Conservation (phyloP, 1,140 invertebrate genomes). For the Plectrocnemia conspersa region DNA sequence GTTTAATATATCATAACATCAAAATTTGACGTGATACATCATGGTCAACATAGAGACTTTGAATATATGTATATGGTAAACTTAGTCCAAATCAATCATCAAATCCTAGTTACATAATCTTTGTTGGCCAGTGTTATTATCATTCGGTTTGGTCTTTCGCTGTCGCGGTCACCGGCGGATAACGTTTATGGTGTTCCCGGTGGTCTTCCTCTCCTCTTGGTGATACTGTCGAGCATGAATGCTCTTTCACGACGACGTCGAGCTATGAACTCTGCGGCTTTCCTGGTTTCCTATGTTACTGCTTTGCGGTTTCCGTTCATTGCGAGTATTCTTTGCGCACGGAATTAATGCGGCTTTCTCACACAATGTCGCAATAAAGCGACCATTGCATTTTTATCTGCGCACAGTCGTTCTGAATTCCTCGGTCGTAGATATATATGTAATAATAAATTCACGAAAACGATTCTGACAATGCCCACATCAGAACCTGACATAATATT, state of each 20-base stretch:
- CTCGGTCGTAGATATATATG: no score
- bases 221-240: neutral
- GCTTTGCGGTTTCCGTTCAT: neutral
- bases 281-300: neutral
- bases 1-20: no score
- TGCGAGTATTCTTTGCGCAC: neutral
- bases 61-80: neutral
- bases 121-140: neutral
- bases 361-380: no score
- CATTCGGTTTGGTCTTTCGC: neutral
- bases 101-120: neutral
- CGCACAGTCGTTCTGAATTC: no score
- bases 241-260: neutral
- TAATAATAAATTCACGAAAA: no score
- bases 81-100: neutral
- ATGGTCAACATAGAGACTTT: no score
- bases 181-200: slow-evolving; percentile 1
- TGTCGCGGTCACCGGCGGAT: neutral
- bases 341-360: neutral
- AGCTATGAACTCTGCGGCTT: slow-evolving; percentile 5
- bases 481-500: no score
- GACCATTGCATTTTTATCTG: no score
- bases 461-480: no score
- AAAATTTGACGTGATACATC: no score
- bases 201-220: neutral